phyloP scores from a whole-genome alignment of 2,888 invertebrate genomes.

The Lacanobia oleracea region DNA sequence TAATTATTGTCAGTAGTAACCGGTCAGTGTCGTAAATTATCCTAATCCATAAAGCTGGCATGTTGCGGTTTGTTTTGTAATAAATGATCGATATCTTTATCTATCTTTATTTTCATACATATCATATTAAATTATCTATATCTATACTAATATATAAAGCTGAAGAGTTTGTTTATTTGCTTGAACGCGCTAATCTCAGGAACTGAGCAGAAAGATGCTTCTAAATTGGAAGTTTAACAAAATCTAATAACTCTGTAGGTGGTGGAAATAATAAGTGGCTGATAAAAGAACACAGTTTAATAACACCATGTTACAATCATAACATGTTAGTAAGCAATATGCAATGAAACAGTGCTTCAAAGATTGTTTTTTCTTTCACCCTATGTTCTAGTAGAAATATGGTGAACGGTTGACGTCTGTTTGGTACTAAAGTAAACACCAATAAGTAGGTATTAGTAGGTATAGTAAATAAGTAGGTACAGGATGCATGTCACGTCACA shows the following conservation, averaged over 20 bases:
- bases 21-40: slow-evolving; percentile 35
- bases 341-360: background rate
- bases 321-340: background rate
- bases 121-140: too few relatives aligned
- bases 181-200: too few relatives aligned
- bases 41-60: slow-evolving; percentile 35
- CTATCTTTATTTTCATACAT: background rate
- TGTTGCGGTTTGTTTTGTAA: slow-evolving; percentile 45
- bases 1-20: slow-evolving; percentile 45
- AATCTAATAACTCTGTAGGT: too few relatives aligned
- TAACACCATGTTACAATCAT: background rate
- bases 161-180: too few relatives aligned
- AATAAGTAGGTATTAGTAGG: too few relatives aligned
- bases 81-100: slow-evolving; percentile 38
- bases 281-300: too few relatives aligned
- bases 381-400: background rate
- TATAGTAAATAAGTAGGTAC: background rate
- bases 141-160: too few relatives aligned
- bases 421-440: background rate
- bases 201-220: too few relatives aligned
- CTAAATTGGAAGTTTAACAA: too few relatives aligned
- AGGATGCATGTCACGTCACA: background rate
- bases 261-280: too few relatives aligned
- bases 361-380: background rate
- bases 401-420: background rate